Conservation (phyloP, 2,113 vertebrate species). For the Steatornis caripensis region DNA sequence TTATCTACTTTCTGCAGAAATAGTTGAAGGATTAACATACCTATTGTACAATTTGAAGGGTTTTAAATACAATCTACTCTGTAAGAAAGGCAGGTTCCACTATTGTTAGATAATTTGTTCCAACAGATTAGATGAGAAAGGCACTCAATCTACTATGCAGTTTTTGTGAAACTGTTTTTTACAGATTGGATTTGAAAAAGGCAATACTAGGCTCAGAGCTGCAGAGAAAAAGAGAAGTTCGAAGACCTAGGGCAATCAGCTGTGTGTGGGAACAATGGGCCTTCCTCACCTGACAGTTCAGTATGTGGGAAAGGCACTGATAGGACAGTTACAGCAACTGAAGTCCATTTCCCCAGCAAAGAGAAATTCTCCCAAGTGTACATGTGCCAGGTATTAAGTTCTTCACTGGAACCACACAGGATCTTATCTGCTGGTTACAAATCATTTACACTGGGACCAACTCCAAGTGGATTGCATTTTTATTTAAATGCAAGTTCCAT, state of each 20-base stretch:
- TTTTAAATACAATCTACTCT: neutral
- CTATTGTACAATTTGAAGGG: neutral
- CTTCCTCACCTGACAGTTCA: neutral
- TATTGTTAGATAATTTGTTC: neutral
- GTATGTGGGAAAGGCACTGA: neutral
- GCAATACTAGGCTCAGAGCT: neutral
- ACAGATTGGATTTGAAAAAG: neutral
- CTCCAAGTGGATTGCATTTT: neutral
- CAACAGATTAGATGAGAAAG: neutral
- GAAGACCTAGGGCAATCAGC: neutral
- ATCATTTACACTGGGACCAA: neutral
- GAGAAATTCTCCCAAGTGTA: neutral
- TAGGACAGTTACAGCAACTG: neutral
- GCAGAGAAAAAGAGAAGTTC: neutral
- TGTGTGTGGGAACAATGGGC: neutral
- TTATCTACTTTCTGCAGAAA: neutral
- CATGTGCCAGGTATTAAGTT: neutral
- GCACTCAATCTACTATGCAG: neutral
- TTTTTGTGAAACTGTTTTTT: neutral
- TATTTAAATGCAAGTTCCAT: neutral
- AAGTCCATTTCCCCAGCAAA: neutral
- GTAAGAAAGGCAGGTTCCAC: neutral
- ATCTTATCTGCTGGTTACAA: neutral
- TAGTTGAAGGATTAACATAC: neutral
- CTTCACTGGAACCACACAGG: neutral